Percentiles rank a stretch among this genome's conserved stretches.
Conservation (phyloP, 2,113 vertebrate genomes). For the Leiothrix lutea region DNA sequence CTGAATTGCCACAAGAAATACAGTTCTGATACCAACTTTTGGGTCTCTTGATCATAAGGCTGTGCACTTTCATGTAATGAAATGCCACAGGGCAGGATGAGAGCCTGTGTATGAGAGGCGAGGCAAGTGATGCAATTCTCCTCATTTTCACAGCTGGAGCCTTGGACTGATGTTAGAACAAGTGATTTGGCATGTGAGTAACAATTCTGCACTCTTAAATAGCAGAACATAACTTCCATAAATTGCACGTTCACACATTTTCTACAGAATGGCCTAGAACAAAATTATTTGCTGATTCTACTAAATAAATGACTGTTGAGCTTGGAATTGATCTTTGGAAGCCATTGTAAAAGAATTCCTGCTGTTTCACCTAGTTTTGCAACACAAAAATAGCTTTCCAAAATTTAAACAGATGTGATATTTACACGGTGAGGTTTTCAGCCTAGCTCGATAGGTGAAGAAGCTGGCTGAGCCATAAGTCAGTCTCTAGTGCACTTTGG, state of each 20-base stretch:
- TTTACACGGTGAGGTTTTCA: constrained; percentile 33
- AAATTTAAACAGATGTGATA: constrained; percentile 28
- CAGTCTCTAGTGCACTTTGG: not conserved
- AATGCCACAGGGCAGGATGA: not conserved
- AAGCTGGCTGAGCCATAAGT: not conserved
- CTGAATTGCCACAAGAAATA: not conserved
- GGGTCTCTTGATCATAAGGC: not conserved
- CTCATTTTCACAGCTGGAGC: not conserved
- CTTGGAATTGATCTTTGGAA: not conserved
- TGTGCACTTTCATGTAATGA: not conserved
- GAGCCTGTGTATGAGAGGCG: not conserved
- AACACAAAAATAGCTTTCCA: constrained; percentile 15
- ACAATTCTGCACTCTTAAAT: not conserved
- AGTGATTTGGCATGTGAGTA: not conserved
- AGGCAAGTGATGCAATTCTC: not conserved
- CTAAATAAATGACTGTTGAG: not conserved
- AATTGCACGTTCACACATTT: not conserved
- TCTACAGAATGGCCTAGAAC: not conserved
- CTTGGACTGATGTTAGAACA: not conserved
- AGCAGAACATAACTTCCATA: not conserved
- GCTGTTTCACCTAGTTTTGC: not conserved
- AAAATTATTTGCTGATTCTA: not conserved
- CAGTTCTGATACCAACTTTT: not conserved
- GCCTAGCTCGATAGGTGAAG: not conserved
- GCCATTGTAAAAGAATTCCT: not conserved